Conservation (phyloP, 2,888 invertebrate species). For the Tenthredo livida region DNA sequence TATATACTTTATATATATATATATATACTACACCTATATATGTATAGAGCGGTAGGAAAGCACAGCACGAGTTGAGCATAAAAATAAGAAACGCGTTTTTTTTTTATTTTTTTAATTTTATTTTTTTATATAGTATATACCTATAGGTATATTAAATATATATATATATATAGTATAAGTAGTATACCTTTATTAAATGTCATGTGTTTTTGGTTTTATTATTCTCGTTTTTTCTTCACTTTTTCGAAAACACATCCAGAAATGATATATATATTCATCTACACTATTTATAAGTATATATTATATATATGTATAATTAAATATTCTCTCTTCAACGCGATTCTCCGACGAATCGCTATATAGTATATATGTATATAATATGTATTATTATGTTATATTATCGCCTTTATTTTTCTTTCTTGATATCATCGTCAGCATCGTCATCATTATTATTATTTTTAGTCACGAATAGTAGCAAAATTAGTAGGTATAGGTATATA, state of each 20-base stretch:
- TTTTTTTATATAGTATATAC: not conserved
- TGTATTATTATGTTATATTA: not conserved
- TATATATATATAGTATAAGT: not conserved
- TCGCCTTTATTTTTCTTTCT: too few relatives aligned
- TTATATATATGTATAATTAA: not conserved
- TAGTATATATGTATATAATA: not conserved
- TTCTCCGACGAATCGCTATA: not conserved
- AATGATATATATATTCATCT: not conserved
- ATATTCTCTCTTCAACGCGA: too few relatives aligned
- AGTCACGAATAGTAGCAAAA: not conserved
- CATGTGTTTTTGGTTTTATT: not conserved
- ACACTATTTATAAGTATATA: not conserved
- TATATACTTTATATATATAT: not conserved
- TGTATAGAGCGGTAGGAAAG: constrained; percentile 64
- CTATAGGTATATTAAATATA: not conserved
- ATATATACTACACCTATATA: constrained; percentile 10
- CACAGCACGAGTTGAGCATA: constrained; percentile 76
- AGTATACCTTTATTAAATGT: not conserved
- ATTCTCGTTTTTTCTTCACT: not conserved
- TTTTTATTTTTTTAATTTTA: not conserved
- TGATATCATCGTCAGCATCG: not conserved
- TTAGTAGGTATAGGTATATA: not conserved
- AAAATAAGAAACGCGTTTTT: constrained; percentile 45
- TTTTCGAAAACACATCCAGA: too few relatives aligned
- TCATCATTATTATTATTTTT: not conserved